A percentile compares a stretch with the other conserved stretches of the same genome.
Conservation (phyloP, 2,113 vertebrate species). For the Cettia cetti region DNA sequence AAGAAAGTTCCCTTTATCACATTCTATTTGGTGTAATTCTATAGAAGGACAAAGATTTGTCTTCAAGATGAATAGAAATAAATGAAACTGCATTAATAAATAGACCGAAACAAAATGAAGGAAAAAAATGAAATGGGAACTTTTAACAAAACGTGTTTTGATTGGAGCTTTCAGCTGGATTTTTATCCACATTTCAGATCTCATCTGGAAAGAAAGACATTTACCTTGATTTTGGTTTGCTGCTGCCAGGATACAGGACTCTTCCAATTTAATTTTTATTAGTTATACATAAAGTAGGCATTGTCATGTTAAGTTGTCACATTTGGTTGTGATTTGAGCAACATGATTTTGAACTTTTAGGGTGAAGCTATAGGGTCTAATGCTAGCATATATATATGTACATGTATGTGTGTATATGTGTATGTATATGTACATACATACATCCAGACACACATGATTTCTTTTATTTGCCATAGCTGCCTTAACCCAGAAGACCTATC, state of each 20-base stretch:
- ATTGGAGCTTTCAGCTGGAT: constrained; percentile 73
- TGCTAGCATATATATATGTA: constrained; percentile 17
- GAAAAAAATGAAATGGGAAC: constrained; percentile 59
- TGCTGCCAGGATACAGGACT: constrained; percentile 59
- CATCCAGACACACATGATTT: background rate
- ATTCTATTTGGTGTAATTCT: constrained; percentile 82
- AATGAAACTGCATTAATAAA: constrained; percentile 78
- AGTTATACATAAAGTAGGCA: constrained; percentile 68
- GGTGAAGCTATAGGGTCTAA: constrained; percentile 57
- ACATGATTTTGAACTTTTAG: constrained; percentile 65
- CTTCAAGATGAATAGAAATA: constrained; percentile 78
- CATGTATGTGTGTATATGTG: background rate
- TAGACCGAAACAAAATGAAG: constrained; percentile 76
- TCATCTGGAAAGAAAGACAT: constrained; percentile 59
- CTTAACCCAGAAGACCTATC: constrained; percentile 2
- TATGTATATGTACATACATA: too few species aligned
- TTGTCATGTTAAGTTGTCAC: constrained; percentile 74
- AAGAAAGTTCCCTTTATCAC: constrained; percentile 82
- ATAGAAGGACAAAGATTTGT: constrained; percentile 81
- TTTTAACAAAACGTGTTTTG: constrained; percentile 73
- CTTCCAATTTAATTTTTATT: constrained; percentile 78
- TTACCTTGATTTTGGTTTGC: constrained; percentile 64
- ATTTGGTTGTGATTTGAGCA: constrained; percentile 74
- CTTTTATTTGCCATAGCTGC: constrained; percentile 51
- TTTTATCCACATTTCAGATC: constrained; percentile 68